Evolutionary conservation across 2,888 invertebrate species (phyloP), one percentile per base, ranked within the genome.

Genomic region (Hedychridium roseum): DNA sequence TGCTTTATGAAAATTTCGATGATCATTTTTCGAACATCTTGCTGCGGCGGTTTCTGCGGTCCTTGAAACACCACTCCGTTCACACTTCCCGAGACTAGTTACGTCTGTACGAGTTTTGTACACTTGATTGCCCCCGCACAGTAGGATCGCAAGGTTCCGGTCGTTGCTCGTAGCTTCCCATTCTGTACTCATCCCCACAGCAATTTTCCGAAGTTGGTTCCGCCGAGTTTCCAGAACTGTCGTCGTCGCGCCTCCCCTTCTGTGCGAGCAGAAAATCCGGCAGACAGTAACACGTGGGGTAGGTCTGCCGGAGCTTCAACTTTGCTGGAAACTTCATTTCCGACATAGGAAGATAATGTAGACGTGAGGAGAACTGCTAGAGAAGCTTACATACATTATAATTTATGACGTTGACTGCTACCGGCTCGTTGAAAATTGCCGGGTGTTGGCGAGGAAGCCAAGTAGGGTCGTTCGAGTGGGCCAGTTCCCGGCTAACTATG

Each of bases 401-500:
- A 28, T 18, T 16, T 17, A 34, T 17, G 18, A 34, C 20, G 31
- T 7, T 15, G 23, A 11, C 15, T 16, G 38, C 32, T 45, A 48
- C 26, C 20, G 12, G 16, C 16, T 26, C 12, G 2, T 26, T 30
- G 9, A 36, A 48, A 43, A 26, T 34, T 23, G 38, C 27, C 23
- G 6, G 14, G 26, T 14, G 43, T 28, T 46, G 35, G 43, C 17
- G 14, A 21, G 14, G 44, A 37, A 47, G 37, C 62, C 61, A 59
- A 60, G 50, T 65, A 61, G 38, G 62, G 59, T 26, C 35, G 36
- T 32, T 30, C 37, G 44, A 46, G 15, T 51, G 54, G 57, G 59
- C 52, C 49, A 58, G 57, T 41, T 43, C 47, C 45, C 43, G 42
- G 34, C 72, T 68, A 70, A 69, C 34, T 71, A 68, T 49, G 70